phyloP scores from a whole-genome alignment of 1,140 invertebrate genomes.

The Listronotus bonariensis region DNA sequence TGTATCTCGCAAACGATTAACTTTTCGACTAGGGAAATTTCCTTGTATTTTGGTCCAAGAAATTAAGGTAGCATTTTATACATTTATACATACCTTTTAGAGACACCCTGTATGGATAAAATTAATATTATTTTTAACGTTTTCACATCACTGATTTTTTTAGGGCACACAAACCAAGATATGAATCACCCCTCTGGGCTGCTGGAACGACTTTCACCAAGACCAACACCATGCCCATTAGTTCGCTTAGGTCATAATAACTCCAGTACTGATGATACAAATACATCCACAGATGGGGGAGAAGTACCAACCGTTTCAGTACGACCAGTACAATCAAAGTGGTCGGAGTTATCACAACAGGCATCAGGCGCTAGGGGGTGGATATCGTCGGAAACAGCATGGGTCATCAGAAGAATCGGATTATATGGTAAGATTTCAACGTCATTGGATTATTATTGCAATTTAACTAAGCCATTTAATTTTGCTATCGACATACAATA shows the following conservation, averaged over 20 bases:
- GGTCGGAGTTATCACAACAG: conserved; percentile 31
- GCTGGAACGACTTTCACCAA: conserved; percentile 53
- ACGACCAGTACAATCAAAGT: conserved; percentile 30
- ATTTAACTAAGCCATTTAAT: too few relatives aligned
- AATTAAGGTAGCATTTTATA: too few relatives aligned
- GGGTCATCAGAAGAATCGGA: conserved; percentile 29
- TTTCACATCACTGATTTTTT: conserved; percentile 3
- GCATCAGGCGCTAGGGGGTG: conserved; percentile 10
- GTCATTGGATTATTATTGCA: too few relatives aligned
- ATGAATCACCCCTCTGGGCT: conserved; percentile 50
- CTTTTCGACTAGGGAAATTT: too few relatives aligned
- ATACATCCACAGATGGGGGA: conserved; percentile 39
- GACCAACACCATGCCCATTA: conserved; percentile 62
- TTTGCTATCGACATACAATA: too few relatives aligned
- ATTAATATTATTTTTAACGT: too few relatives aligned
- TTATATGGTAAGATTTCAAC: conserved; percentile 33
- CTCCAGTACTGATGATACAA: conserved; percentile 42
- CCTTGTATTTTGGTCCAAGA: too few relatives aligned
- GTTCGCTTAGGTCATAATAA: conserved; percentile 63
- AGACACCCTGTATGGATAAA: too few relatives aligned
- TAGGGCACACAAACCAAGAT: conserved; percentile 33
- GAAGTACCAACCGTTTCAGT: conserved; percentile 37
- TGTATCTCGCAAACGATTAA: too few relatives aligned
- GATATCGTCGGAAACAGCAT: conserved; percentile 28
- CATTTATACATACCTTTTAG: too few relatives aligned